phyloP scores from a whole-genome alignment of 2,113 vertebrate species.

The Pollimyrus isidori region DNA sequence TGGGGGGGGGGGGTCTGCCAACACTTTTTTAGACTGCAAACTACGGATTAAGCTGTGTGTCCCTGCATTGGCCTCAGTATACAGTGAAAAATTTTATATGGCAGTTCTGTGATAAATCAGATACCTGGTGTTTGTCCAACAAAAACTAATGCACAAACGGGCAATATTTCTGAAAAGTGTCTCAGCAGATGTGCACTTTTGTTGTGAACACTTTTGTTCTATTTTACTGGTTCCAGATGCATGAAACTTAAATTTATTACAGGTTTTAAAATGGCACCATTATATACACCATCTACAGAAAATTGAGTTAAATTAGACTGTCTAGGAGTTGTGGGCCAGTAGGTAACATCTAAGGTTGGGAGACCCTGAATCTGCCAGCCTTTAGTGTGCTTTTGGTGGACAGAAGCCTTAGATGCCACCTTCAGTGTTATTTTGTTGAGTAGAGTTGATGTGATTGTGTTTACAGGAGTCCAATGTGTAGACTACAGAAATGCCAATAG shows the following conservation, averaged over 20 bases:
- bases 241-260: not conserved
- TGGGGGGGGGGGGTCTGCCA: slow-evolving; percentile 11
- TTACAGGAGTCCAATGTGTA: slow-evolving; percentile 50
- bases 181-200: not conserved
- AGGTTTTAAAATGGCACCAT: not conserved
- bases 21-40: slow-evolving; percentile 39
- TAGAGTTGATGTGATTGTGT: slow-evolving; percentile 53
- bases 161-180: not conserved
- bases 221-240: not conserved
- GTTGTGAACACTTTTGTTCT: not conserved
- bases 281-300: not conserved
- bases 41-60: slow-evolving; percentile 57
- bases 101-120: not conserved
- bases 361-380: not conserved
- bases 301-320: not conserved
- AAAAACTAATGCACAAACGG: not conserved
- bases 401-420: slow-evolving; percentile 37
- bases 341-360: not conserved
- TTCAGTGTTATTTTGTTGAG: slow-evolving; percentile 8
- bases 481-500: slow-evolving; percentile 30
- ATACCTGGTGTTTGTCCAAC: not conserved
- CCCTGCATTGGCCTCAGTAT: slow-evolving; percentile 38
- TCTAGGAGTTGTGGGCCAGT: not conserved
- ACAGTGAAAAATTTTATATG: not conserved
- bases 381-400: slow-evolving; percentile 42